Percentiles rank a stretch among this genome's conserved stretches.
These are phyloP conservation scores for Polydrusus cervinus DNA, from an alignment of 2,888 invertebrate species.

Conservation along the genomic window DNA sequence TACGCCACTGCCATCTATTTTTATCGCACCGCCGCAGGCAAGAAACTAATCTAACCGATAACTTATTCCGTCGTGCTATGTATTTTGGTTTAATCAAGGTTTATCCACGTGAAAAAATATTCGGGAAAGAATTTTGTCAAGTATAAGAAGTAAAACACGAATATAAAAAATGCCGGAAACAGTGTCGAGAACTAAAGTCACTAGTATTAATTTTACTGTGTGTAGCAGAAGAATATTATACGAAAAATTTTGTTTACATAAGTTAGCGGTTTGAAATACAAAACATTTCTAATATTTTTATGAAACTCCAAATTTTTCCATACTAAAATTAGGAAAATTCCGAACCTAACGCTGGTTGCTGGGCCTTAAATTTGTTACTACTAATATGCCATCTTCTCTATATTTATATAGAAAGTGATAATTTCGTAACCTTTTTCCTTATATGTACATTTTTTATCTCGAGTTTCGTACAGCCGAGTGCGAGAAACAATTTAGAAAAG, in stretches of 20 bases:
- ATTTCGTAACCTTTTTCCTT: too few relatives aligned
- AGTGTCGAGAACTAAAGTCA: constrained; percentile 33
- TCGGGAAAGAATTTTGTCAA: neutral
- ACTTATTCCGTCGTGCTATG: neutral
- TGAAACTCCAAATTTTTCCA: too few relatives aligned
- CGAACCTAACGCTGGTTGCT: too few relatives aligned
- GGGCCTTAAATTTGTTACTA: too few relatives aligned
- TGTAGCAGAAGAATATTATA: too few relatives aligned
- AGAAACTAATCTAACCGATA: neutral
- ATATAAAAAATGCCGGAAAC: constrained; percentile 22
- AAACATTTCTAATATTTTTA: too few relatives aligned
- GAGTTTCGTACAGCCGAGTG: neutral
- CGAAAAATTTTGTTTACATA: too few relatives aligned
- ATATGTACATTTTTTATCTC: too few relatives aligned
- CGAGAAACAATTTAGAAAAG: constrained; percentile 24
- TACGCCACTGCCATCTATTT: neutral
- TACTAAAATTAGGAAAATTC: too few relatives aligned
- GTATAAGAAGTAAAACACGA: neutral
- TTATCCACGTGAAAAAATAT: constrained; percentile 1
- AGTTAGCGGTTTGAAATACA: too few relatives aligned
- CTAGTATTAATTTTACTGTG: constrained; percentile 34
- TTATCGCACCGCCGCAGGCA: neutral
- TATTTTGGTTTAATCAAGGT: neutral
- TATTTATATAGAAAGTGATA: too few relatives aligned
- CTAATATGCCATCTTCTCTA: too few relatives aligned